phyloP scores from a whole-genome alignment of 1,140 invertebrate species.

The Drosophila nasuta region DNA sequence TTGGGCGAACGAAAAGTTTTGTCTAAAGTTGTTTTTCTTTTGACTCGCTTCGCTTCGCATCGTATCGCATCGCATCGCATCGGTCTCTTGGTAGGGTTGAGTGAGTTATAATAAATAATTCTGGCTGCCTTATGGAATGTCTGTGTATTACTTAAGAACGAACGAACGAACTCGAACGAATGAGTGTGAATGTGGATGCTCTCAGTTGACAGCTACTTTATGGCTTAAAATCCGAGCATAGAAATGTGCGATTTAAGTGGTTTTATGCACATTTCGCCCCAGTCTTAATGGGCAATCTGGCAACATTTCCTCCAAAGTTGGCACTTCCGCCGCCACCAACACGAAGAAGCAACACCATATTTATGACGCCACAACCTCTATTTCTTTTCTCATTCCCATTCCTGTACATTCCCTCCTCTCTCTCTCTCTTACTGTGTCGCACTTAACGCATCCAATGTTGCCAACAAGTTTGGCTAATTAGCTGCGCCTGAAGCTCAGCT shows the following conservation, averaged over 20 bases:
- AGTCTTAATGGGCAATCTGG: conserved; percentile 48
- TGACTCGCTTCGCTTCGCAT: neutral
- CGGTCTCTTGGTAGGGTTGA: neutral
- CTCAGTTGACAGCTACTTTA: conserved; percentile 29
- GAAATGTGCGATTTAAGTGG: conserved; percentile 29
- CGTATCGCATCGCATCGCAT: neutral
- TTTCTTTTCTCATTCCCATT: neutral
- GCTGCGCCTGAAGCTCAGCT: conserved; percentile 50
- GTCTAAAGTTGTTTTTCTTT: neutral
- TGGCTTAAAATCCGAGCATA: conserved; percentile 16
- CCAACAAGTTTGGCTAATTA: conserved; percentile 55
- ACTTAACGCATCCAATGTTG: neutral
- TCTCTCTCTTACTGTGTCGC: neutral
- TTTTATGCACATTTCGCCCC: conserved; percentile 15
- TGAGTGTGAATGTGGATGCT: neutral
- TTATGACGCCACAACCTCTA: conserved; percentile 29
- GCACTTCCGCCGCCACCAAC: conserved; percentile 18
- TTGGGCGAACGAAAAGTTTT: neutral
- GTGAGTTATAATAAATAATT: conserved; percentile 19
- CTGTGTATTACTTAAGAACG: neutral
- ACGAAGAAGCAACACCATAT: conserved; percentile 41
- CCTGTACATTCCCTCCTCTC: neutral
- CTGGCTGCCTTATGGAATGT: neutral
- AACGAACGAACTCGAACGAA: too few relatives aligned
- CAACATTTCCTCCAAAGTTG: conserved; percentile 45